These are phyloP conservation scores for Benitochromis conjunctus DNA, from an alignment of 2,113 vertebrate species.

Conservation along the genomic window DNA sequence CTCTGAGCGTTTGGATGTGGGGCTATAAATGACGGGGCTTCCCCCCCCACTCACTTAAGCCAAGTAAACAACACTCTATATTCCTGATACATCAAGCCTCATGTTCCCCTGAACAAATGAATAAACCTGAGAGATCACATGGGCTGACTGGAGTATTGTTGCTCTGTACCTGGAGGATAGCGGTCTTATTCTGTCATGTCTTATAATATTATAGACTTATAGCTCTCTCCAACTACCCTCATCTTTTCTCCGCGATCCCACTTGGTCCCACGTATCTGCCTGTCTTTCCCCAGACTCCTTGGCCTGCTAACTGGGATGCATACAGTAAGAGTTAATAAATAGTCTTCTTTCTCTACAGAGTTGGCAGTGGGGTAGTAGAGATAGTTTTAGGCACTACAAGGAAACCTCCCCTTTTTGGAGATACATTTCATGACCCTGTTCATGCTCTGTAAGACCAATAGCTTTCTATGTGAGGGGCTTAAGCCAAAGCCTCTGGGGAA, in stretches of 20 bases:
- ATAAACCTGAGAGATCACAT: slow-evolving; percentile 55
- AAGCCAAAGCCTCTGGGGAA: slow-evolving; percentile 46
- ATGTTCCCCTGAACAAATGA: slow-evolving; percentile 34
- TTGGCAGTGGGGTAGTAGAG: slow-evolving; percentile 65
- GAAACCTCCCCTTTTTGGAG: slow-evolving; percentile 46
- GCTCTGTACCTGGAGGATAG: neutral
- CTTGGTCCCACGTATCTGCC: neutral
- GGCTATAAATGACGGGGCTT: neutral
- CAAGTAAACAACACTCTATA: neutral
- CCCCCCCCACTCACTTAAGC: neutral
- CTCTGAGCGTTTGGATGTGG: neutral
- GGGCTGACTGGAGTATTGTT: neutral
- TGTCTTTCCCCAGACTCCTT: slow-evolving; percentile 21
- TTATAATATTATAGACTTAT: neutral
- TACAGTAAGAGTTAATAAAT: slow-evolving; percentile 5
- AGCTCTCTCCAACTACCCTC: neutral
- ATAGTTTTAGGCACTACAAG: slow-evolving; percentile 64
- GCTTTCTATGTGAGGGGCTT: neutral
- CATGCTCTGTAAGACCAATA: neutral
- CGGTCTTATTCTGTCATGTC: neutral
- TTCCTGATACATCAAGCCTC: neutral
- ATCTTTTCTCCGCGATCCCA: neutral
- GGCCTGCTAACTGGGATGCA: slow-evolving; percentile 20
- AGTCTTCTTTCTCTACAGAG: slow-evolving; percentile 36
- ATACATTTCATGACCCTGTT: slow-evolving; percentile 58